These are phyloP conservation scores for Rhodophaea formosa DNA, from an alignment of 2,888 invertebrate genomes.

Conservation along the genomic window DNA sequence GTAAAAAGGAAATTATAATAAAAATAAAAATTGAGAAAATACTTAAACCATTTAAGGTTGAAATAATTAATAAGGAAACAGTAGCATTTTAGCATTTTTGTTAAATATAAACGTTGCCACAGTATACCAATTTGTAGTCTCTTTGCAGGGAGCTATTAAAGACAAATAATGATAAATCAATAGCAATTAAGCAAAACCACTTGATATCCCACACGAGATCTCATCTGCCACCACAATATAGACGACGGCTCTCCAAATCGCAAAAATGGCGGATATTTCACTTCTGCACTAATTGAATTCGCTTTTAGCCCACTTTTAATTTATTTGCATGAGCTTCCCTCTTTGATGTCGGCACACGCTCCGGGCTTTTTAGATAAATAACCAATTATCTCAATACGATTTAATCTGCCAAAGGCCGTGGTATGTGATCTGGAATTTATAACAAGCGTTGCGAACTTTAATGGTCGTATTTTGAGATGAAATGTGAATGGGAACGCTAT, in stretches of 20 bases:
- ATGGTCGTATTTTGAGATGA: constrained; percentile 30
- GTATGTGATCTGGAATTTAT: constrained; percentile 47
- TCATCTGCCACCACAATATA: no score
- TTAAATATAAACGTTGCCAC: no score
- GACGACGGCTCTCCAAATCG: not conserved
- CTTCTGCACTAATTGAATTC: constrained; percentile 70
- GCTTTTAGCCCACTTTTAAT: constrained; percentile 69
- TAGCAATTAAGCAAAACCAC: not conserved
- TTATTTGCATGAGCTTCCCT: constrained; percentile 65
- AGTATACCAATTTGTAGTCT: no score
- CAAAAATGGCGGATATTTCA: constrained; percentile 42
- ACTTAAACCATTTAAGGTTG: no score
- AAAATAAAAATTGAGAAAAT: no score
- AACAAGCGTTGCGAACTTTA: constrained; percentile 35
- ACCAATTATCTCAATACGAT: constrained; percentile 70
- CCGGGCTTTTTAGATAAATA: constrained; percentile 69
- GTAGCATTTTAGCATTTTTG: no score
- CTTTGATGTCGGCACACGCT: constrained; percentile 64
- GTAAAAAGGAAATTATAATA: no score
- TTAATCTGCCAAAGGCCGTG: constrained; percentile 48
- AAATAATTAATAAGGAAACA: no score
- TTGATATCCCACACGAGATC: not conserved
- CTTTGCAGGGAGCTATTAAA: no score
- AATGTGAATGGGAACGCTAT: constrained; percentile 24
- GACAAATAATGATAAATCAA: no score